Evolutionary conservation across 2,888 invertebrate species (phyloP).

Genomic region (Yponomeuta cagnagella): DNA sequence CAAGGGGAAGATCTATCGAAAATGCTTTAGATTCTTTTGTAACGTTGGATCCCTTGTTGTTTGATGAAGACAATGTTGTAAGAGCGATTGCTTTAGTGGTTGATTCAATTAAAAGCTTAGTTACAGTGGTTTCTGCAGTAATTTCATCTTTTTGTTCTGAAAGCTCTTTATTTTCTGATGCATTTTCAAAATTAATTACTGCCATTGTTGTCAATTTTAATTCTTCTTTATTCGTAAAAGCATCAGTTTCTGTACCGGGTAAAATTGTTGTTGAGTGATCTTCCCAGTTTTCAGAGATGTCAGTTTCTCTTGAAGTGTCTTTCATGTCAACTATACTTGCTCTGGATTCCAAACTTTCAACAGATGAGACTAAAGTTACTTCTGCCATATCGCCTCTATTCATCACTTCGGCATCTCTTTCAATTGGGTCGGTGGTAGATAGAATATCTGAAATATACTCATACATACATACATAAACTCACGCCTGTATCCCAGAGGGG

Average conservation of each 20-base stretch:
- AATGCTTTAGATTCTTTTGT: conserved; percentile 30
- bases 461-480: too few relatives aligned
- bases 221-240: not conserved
- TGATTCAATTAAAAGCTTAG: conserved; percentile 10
- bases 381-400: not conserved
- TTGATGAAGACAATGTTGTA: not conserved
- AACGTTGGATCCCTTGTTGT: not conserved
- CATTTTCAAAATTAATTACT: not conserved
- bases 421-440: not conserved
- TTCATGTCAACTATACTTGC: conserved; percentile 12
- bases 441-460: not conserved
- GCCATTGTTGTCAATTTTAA: conserved; percentile 17
- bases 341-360: not conserved
- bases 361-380: not conserved
- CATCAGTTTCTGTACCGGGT: not conserved
- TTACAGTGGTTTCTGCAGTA: conserved; percentile 15
- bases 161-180: not conserved
- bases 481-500: too few relatives aligned
- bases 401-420: not conserved
- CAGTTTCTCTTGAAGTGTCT: conserved; percentile 21
- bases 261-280: conserved; percentile 16
- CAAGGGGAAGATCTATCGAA: conserved; percentile 28
- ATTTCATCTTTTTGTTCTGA: not conserved
- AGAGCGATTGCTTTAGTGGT: conserved; percentile 11
- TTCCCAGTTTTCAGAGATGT: conserved; percentile 23